Evolutionary conservation across 2,888 invertebrate species (phyloP), one percentile per base, ranked within the genome.

Genomic region (Operophtera brumata): DNA sequence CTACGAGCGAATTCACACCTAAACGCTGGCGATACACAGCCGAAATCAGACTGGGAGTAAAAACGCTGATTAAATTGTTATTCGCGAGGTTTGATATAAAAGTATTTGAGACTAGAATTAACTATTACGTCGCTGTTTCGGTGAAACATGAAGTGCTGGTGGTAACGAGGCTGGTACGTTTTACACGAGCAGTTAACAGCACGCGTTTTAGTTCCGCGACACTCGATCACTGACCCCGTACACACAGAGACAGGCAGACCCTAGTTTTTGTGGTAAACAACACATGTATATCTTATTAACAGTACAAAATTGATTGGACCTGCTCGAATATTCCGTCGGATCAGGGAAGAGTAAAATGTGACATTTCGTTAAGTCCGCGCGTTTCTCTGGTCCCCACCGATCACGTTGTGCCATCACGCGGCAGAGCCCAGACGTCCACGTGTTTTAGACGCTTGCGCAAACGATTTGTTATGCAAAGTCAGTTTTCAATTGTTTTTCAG

Each of bases 341-440:
- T 28, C 26, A 12, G 32, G 35, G 9, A 14, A 30, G 35, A 47
- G 30, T 26, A 43, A 35, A 39, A 25, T 39, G 47, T 54, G 56
- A 54, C 48, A 57, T 45, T 54, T 45, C 11, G 34, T 36, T 26
- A 32, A 26, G 2, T 28, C 45, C 30, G 50, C 55, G 36, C 48
- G 58, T 64, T 60, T 46, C 43, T 47, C 50, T 48, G 45, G 47
- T 44, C 49, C 54, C 53, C 65, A 62, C 45, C 49, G 66, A 63
- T 84, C 84, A 84, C 86, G 83, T 83, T 81, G 77, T 56, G 53
- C 57, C 54, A 64, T 72, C 85, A 81, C 84, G 81, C 66, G 82
- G 78, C 76, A 61, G 32, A 54, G 63, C 61, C 52, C 39, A 40
- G 59, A 53, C 43, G 42, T 58, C 70, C 78, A 73, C 81, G 79